Evolutionary conservation across 2,888 invertebrate species (phyloP).

Genomic region (Lithosia quadra): DNA sequence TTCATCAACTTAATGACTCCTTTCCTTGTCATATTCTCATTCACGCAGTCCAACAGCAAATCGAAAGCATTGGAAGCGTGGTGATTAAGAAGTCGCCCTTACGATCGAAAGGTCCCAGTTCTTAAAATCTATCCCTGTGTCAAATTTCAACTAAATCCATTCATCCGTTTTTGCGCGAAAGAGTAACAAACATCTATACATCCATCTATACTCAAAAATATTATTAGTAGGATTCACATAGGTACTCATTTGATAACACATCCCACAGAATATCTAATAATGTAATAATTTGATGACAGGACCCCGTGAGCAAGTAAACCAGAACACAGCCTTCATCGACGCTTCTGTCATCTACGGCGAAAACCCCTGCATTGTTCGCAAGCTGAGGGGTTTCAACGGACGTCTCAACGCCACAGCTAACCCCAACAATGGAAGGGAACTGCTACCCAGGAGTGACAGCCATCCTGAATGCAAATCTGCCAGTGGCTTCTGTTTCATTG

Average conservation of each 20-base stretch:
- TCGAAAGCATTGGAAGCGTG: too few relatives aligned
- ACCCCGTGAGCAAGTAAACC: constrained; percentile 97
- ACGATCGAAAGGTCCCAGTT: neutral
- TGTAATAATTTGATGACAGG: constrained; percentile 74
- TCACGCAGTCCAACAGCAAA: too few relatives aligned
- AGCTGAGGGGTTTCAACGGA: constrained; percentile 93
- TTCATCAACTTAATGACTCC: too few relatives aligned
- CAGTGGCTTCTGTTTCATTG: constrained; percentile 95
- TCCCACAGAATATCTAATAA: neutral
- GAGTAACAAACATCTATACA: neutral
- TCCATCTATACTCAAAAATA: too few relatives aligned
- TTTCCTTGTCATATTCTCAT: too few relatives aligned
- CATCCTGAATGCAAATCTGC: constrained; percentile 96
- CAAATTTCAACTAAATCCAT: too few relatives aligned
- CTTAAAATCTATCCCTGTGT: too few relatives aligned
- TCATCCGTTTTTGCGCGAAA: too few relatives aligned
- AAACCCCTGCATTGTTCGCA: constrained; percentile 92
- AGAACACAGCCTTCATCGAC: constrained; percentile 96
- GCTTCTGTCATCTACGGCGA: constrained; percentile 96
- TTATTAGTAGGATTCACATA: too few relatives aligned
- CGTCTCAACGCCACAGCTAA: constrained; percentile 93
- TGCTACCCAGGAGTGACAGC: constrained; percentile 91
- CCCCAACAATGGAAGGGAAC: constrained; percentile 91
- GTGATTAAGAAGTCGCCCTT: too few relatives aligned
- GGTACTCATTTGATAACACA: too few relatives aligned